Conservation (phyloP, 2,888 invertebrate genomes). For the Tuberolachnus salignus region DNA sequence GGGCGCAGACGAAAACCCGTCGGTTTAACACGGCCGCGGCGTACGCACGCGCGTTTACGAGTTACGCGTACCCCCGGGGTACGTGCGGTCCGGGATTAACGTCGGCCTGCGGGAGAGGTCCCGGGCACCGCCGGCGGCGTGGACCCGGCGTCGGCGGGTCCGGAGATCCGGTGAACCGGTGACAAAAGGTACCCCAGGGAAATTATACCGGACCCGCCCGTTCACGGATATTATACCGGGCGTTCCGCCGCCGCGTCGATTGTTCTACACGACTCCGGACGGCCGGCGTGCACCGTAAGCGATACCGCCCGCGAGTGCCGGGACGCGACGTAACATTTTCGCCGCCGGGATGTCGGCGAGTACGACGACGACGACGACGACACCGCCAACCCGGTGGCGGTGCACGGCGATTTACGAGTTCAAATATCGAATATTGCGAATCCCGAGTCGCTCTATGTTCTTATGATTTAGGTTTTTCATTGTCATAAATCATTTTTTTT, state of each 20-base stretch:
- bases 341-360: too few species aligned
- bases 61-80: background rate
- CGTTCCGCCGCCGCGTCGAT: too few species aligned
- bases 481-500: too few species aligned
- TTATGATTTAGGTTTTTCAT: too few species aligned
- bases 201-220: slow-evolving; percentile 43
- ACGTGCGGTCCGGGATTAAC: background rate
- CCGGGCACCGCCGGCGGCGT: background rate
- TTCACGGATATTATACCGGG: background rate
- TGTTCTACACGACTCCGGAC: slow-evolving; percentile 4
- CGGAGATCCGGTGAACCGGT: slow-evolving; percentile 10
- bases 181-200: slow-evolving; percentile 55
- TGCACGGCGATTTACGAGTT: too few species aligned
- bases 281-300: slow-evolving; percentile 29
- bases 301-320: background rate
- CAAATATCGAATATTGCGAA: too few species aligned
- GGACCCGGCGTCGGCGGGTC: background rate
- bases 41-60: background rate
- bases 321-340: background rate
- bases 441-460: too few species aligned
- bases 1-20: background rate
- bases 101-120: background rate
- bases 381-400: too few species aligned
- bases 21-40: background rate
- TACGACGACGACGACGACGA: too few species aligned